Evolutionary conservation across 2,113 vertebrate species (phyloP).

Genomic region (Cichladusa arquata): DNA sequence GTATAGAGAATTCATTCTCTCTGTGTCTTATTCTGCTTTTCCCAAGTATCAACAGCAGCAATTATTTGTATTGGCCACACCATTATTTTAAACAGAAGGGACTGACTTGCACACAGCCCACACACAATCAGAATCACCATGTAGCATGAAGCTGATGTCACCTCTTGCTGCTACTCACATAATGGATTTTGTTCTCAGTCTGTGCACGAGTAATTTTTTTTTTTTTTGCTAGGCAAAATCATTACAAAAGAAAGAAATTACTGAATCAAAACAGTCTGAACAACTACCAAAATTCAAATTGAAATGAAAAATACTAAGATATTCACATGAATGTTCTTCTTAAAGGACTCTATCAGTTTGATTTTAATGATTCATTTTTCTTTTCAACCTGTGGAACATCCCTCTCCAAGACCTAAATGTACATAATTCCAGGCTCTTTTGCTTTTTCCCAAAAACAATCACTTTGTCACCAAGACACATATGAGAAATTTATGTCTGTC

Average conservation of each 20-base stretch:
- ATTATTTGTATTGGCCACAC: slow-evolving; percentile 13
- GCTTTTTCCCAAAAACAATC: slow-evolving; percentile 45
- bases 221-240: background rate
- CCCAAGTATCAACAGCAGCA: background rate
- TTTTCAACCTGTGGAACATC: background rate
- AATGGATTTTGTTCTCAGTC: background rate
- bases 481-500: slow-evolving; percentile 50
- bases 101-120: background rate
- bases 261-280: background rate
- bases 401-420: background rate
- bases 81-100: slow-evolving; percentile 20
- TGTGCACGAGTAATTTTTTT: background rate
- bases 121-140: slow-evolving; percentile 10
- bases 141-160: slow-evolving; percentile 18
- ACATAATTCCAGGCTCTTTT: slow-evolving; percentile 15
- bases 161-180: background rate
- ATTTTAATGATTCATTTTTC: slow-evolving; percentile 1
- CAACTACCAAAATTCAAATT: background rate
- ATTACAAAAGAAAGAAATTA: background rate
- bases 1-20: background rate
- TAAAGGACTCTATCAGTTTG: background rate
- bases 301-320: background rate
- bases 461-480: slow-evolving; percentile 42
- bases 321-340: background rate
- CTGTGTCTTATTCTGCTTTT: background rate